A percentile compares a stretch with the other conserved stretches of the same genome.
These are phyloP conservation scores for Lutra lutra DNA, from an alignment of 2,797 vertebrate genomes.

Conservation along the genomic window DNA sequence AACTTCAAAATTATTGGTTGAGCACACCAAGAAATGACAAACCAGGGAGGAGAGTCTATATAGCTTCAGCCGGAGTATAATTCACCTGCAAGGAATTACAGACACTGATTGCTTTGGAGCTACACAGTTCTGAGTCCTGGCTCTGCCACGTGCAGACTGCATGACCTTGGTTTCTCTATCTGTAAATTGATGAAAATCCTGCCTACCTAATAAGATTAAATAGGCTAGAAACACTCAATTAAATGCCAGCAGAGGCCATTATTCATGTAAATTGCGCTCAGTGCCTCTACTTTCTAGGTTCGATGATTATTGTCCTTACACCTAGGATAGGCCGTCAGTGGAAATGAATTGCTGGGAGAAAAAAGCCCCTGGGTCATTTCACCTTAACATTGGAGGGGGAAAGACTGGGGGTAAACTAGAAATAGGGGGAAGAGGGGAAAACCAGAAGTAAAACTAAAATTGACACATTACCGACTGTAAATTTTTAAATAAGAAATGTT, in stretches of 20 bases:
- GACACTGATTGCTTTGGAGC: background rate
- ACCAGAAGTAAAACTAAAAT: background rate
- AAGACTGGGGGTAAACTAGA: background rate
- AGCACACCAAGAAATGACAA: background rate
- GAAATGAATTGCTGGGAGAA: background rate
- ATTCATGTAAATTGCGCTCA: background rate
- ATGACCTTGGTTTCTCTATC: background rate
- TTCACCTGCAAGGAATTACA: background rate
- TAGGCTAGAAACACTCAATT: background rate
- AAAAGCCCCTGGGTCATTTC: background rate
- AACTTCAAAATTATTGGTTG: background rate
- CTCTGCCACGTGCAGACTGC: background rate
- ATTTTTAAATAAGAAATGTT: background rate
- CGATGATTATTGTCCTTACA: background rate
- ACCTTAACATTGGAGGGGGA: background rate
- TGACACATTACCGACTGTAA: background rate
- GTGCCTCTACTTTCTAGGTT: background rate
- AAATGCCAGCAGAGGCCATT: background rate
- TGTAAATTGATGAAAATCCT: background rate
- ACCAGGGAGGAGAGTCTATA: background rate
- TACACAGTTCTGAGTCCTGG: background rate
- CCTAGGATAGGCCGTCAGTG: background rate
- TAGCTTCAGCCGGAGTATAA: background rate
- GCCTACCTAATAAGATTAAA: background rate
- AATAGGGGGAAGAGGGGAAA: background rate